Evolutionary conservation across 2,888 invertebrate genomes (phyloP), one percentile per base, ranked within the genome.

Genomic region (Drosophila pseudotalamancana): DNA sequence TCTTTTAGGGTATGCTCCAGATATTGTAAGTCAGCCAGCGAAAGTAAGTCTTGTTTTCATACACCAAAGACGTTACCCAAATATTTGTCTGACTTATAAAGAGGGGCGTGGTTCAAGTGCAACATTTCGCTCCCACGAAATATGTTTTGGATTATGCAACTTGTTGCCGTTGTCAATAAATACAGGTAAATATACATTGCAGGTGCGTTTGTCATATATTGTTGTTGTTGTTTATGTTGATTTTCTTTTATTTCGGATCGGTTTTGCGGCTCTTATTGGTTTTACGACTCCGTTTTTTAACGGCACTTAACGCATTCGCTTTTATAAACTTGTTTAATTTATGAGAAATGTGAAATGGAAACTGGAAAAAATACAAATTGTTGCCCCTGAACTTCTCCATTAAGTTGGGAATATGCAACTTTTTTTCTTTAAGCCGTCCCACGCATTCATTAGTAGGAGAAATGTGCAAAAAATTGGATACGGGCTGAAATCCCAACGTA

Each of bases 71-170:
- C n/a, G n/a, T 6, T 18, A 8, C 29, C 21, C 4, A 54, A 45
- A 37, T 31, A 55, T 50, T 64, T 64, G 42, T 16, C 25, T 46
- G 12, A n/a, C 60, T 18, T 18, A 32, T 19, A 14, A 1, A 6
- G 8, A 12, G 35, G 45, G 70, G 72, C 51, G 65, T 53, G 55
- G 29, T 11, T 29, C 34, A 35, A 49, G 55, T 71, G 65, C 72
- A 60, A 19, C 40, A 37, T 46, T n/a, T 43, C 54, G 54, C 72
- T 76, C 73, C 72, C 73, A 73, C 73, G 72, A 54, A 16, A 56
- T 45, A 55, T 53, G 45, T 27, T 27, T 23, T 31, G 19, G 9
- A 32, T 66, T 76, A 76, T 73, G 77, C 61, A 65, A 62, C 14
- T 46, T 56, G 37, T 37, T 34, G 40, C 16, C 54, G 40, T 34